These are phyloP conservation scores for Gnathonemus longibarbis DNA, from an alignment of 2,113 vertebrate genomes.

Conservation along the genomic window DNA sequence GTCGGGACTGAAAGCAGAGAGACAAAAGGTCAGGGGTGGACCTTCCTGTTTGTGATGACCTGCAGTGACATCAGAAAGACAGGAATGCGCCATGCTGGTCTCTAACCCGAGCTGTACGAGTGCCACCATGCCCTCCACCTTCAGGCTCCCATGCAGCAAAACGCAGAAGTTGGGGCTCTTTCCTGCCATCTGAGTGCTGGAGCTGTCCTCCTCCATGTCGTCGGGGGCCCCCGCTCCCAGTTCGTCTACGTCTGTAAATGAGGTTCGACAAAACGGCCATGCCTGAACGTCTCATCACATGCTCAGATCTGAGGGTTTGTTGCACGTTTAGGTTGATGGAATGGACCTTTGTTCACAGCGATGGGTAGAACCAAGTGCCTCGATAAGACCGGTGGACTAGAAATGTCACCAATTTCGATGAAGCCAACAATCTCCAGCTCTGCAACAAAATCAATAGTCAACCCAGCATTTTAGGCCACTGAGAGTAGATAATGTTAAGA, in stretches of 20 bases:
- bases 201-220: constrained; percentile 88
- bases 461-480: constrained; percentile 12
- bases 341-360: constrained; percentile 90
- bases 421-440: constrained; percentile 95
- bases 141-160: constrained; percentile 89
- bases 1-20: constrained; percentile 63
- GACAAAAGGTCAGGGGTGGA: neutral
- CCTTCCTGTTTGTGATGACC: neutral
- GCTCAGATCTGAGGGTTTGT: neutral
- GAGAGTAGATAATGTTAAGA: constrained; percentile 4
- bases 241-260: constrained; percentile 81
- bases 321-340: neutral
- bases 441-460: constrained; percentile 48
- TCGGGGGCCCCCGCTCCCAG: constrained; percentile 85
- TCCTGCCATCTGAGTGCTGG: constrained; percentile 90
- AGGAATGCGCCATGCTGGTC: neutral
- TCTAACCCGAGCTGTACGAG: constrained; percentile 90
- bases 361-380: constrained; percentile 93
- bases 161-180: constrained; percentile 98
- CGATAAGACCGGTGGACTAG: constrained; percentile 91
- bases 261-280: neutral
- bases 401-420: constrained; percentile 95
- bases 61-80: neutral
- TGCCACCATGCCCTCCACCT: constrained; percentile 98
- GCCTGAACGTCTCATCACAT: neutral